These are phyloP conservation scores for Drosophila mauritiana DNA, from an alignment of 1,140 invertebrate species.

Conservation along the genomic window DNA sequence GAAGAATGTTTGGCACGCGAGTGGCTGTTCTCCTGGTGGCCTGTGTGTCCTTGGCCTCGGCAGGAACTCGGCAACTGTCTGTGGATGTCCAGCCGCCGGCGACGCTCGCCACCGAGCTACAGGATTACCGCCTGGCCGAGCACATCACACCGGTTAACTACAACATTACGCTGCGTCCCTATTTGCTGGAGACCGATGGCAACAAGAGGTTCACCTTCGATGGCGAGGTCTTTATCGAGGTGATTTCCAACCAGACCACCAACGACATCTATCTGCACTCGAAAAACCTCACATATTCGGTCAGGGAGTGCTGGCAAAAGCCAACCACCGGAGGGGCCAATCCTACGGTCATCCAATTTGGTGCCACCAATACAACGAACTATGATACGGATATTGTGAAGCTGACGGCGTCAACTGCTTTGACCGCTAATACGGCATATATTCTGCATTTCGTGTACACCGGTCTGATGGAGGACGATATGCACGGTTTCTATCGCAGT, in stretches of 20 bases:
- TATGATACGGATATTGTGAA: slow-evolving; percentile 56
- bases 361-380: not conserved
- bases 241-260: slow-evolving; percentile 65
- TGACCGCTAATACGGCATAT: slow-evolving; percentile 78
- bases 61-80: slow-evolving; percentile 20
- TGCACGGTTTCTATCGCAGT: slow-evolving; percentile 93
- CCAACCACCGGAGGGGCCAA: slow-evolving; percentile 6
- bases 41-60: slow-evolving; percentile 43
- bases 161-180: slow-evolving; percentile 87
- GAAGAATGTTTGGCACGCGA: slow-evolving; percentile 48
- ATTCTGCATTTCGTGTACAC: slow-evolving; percentile 85
- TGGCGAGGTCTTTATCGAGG: slow-evolving; percentile 87
- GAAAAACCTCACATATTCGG: slow-evolving; percentile 86
- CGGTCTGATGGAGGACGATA: slow-evolving; percentile 86
- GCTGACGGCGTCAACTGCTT: slow-evolving; percentile 75
- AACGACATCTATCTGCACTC: slow-evolving; percentile 88
- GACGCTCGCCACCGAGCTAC: slow-evolving; percentile 21
- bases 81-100: slow-evolving; percentile 30
- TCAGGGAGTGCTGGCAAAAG: slow-evolving; percentile 57
- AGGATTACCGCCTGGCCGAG: slow-evolving; percentile 59
- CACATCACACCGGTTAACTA: slow-evolving; percentile 87
- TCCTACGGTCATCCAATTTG: slow-evolving; percentile 3
- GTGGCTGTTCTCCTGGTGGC: slow-evolving; percentile 53
- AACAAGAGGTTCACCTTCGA: slow-evolving; percentile 87
- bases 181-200: slow-evolving; percentile 85